Evolutionary conservation across 2,113 vertebrate species (phyloP), one percentile per base, ranked within the genome.

Genomic region (Campylomormyrus tamandua): DNA sequence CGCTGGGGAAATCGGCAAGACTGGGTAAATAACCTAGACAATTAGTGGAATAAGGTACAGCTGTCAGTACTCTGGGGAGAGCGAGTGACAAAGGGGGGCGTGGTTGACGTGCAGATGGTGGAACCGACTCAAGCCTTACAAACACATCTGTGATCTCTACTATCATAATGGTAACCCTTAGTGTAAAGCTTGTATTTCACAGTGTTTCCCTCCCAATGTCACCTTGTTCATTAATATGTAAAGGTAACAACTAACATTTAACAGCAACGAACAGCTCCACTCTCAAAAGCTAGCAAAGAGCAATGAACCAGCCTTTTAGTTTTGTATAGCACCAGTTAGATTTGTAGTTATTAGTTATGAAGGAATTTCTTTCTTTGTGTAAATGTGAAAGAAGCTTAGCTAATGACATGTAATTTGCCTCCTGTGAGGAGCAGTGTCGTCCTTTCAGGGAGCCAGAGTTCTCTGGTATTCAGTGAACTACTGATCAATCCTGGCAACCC

Each of bases 351-450:
- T n/a, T 74, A 74, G 17, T n/a, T 74, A 49, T 27, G 10, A 77
- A 89, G 48, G 8, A 52, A 27, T 27, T 89, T 88, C 27, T 35
- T 45, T 24, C 88, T 74, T 89, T 74, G 66, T 89, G 62, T 49
- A 77, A 89, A 50, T 27, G 58, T 35, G 66, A 80, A 50, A 21
- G n/a, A 77, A 77, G 45, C n/a, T 50, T 49, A 27, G 66, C 62
- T 49, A 89, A 89, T 58, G 53, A 89, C 66, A 77, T 89, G 46
- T 74, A 77, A 89, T 89, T 77, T 80, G 45, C 42, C 56, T 62
- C 86, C 45, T 11, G 4, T n/a, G 58, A 77, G 15, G 3, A 89
- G 66, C 45, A 35, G 19, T 39, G 88, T 1, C 8, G 13, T 89
- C n/a, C 62, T 80, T 88, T 66, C 66, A 7, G 50, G 58, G 46